Evolutionary conservation across 2,797 vertebrate genomes (phyloP).

Genomic region (Gobio occitaniae): DNA sequence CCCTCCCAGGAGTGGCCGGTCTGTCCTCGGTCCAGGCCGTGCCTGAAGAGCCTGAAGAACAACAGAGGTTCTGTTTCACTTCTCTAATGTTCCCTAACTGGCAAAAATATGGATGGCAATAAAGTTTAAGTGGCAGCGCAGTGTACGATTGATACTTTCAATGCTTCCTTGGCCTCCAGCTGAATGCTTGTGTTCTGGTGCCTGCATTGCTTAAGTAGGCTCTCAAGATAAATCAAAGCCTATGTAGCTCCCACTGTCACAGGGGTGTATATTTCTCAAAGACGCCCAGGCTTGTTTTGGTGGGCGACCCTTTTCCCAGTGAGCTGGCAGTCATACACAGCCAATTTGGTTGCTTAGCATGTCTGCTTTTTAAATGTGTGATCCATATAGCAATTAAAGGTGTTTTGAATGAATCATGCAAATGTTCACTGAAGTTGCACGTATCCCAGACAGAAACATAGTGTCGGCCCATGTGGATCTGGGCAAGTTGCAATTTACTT

Average conservation of each 20-base stretch:
- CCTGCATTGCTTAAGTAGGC: constrained; percentile 29
- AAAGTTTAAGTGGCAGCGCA: constrained; percentile 60
- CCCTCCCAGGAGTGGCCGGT: constrained; percentile 54
- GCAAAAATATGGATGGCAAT: constrained; percentile 61
- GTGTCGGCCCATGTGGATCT: no score
- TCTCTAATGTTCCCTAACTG: constrained; percentile 59
- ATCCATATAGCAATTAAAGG: neutral
- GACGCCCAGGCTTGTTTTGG: neutral
- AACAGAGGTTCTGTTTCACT: constrained; percentile 62
- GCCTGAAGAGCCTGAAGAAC: constrained; percentile 60
- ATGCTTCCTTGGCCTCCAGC: constrained; percentile 32
- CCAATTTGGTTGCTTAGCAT: neutral
- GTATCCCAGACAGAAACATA: no score
- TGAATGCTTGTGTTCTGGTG: constrained; percentile 37
- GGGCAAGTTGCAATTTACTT: no score
- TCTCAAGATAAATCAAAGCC: constrained; percentile 48
- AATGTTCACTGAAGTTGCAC: neutral
- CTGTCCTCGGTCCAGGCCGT: constrained; percentile 26
- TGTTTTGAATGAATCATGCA: neutral
- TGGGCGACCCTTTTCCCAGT: constrained; percentile 6
- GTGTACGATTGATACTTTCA: constrained; percentile 56
- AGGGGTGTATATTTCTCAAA: constrained; percentile 25
- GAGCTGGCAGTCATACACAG: neutral
- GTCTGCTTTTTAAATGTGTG: neutral
- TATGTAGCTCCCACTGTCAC: constrained; percentile 14